Evolutionary conservation across 2,888 invertebrate genomes (phyloP), one percentile per base, ranked within the genome.

Genomic region (Podotricha telesiphe): DNA sequence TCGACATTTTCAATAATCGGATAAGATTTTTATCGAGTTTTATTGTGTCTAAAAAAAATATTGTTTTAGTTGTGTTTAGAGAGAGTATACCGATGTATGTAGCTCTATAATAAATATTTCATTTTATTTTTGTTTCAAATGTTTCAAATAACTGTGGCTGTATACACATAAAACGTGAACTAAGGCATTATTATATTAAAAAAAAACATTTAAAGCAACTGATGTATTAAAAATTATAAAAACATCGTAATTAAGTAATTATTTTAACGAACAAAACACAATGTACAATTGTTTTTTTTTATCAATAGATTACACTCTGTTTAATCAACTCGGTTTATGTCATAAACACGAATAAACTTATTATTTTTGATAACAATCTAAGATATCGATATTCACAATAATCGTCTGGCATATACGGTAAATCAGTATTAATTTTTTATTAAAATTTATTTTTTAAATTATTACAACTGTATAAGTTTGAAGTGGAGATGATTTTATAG

Each of bases 401-500:
- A 42, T 42, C 42, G 42, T 42, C 42, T 42, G 13, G 42, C 13
- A 37, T 42, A 42, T 13, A 42, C 11, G 13, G 13, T 42, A 42
- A 13, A 42, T 42, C 13, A 42, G 13, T 13, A 11, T 42, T 3
- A 42, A 6, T 6, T 7, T 37, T 37, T 37, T 37, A 37, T 37
- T 8, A 37, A 37, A 37, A 37, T 1, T 1, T 8, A 37, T 6
- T 8, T 37, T 37, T 37, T 6, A 37, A 37, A 37, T 37, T 37
- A 7, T 37, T 37, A 37, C 1, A 4, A 28, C 28, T 37, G 1
- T 8, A 8, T 8, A 42, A 42, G 42, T 42, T 13, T 42, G 0
- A 40, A n/a, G n/a, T n/a, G n/a, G n/a, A 42, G 42, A 58, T 58
- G 2, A 58, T 42, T 45, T 45, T 20, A 62, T 19, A 62, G 6